phyloP scores from a whole-genome alignment of 2,888 invertebrate genomes.

The Peribatodes rhomboidaria region DNA sequence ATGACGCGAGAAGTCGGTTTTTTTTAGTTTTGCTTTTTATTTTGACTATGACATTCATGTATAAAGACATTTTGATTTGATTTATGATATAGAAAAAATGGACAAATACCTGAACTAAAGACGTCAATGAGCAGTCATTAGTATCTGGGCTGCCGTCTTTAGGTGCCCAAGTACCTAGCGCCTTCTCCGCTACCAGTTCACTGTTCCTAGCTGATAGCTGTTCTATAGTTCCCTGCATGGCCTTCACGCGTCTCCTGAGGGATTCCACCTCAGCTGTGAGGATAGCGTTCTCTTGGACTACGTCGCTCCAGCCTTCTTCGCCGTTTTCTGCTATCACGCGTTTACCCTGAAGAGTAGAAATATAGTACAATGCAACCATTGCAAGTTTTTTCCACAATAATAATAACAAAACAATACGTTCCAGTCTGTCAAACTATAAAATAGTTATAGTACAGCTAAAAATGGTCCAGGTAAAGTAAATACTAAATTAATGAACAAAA shows the following conservation, averaged over 20 bases:
- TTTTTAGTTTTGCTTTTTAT: too few species aligned
- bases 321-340: slow-evolving; percentile 95
- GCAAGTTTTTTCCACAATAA: too few species aligned
- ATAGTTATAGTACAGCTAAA: too few species aligned
- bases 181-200: slow-evolving; percentile 92
- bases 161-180: slow-evolving; percentile 88
- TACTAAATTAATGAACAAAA: too few species aligned
- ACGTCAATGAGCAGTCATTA: slow-evolving; percentile 75
- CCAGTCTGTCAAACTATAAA: too few species aligned
- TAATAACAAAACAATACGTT: too few species aligned
- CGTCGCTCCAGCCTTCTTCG: slow-evolving; percentile 95
- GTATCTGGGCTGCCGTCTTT: slow-evolving; percentile 74
- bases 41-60: too few species aligned
- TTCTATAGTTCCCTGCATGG: slow-evolving; percentile 97
- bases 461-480: too few species aligned
- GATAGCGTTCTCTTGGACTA: slow-evolving; percentile 98
- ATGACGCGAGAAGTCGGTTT: too few species aligned
- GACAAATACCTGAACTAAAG: slow-evolving; percentile 83
- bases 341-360: slow-evolving; percentile 89
- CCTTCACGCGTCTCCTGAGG: slow-evolving; percentile 95
- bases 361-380: neutral
- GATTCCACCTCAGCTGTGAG: slow-evolving; percentile 95
- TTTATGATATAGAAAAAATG: too few species aligned
- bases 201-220: slow-evolving; percentile 93
- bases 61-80: too few species aligned